phyloP scores from a whole-genome alignment of 1,140 invertebrate genomes.

The Neodiprion pinetum region DNA sequence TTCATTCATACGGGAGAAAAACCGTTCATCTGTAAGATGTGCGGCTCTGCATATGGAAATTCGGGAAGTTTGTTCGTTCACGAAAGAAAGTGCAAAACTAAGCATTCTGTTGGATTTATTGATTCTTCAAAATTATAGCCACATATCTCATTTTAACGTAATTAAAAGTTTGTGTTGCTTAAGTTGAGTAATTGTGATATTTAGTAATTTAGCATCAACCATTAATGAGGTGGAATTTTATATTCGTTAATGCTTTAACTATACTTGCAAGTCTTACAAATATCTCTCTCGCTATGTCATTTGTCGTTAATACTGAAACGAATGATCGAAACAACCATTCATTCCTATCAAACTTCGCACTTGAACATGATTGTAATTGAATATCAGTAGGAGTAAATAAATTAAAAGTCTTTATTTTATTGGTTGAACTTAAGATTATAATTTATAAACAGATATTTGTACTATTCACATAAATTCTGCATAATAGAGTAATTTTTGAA shows the following conservation, averaged over 20 bases:
- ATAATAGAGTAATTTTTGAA: no score
- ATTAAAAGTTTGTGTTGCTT: neutral
- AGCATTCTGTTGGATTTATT: neutral
- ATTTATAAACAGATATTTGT: neutral
- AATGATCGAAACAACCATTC: no score
- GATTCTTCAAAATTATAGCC: neutral
- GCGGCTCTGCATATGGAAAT: constrained; percentile 35
- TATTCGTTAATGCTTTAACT: no score
- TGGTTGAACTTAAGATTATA: neutral
- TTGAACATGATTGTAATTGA: neutral
- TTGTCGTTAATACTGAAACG: no score
- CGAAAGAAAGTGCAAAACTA: constrained; percentile 35
- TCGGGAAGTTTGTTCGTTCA: constrained; percentile 44
- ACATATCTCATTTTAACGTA: neutral
- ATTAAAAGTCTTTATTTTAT: neutral
- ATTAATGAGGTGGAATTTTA: no score
- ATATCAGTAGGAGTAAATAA: neutral
- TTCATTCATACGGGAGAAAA: constrained; percentile 48
- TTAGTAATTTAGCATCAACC: no score
- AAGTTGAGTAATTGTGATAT: neutral
- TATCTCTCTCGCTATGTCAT: no score
- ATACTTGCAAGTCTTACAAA: no score
- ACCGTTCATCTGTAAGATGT: constrained; percentile 37
- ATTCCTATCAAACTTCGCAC: no score
- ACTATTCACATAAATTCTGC: no score